Evolutionary conservation across 2,113 vertebrate genomes (phyloP), one percentile per base, ranked within the genome.

Genomic region (Zosterops lateralis): DNA sequence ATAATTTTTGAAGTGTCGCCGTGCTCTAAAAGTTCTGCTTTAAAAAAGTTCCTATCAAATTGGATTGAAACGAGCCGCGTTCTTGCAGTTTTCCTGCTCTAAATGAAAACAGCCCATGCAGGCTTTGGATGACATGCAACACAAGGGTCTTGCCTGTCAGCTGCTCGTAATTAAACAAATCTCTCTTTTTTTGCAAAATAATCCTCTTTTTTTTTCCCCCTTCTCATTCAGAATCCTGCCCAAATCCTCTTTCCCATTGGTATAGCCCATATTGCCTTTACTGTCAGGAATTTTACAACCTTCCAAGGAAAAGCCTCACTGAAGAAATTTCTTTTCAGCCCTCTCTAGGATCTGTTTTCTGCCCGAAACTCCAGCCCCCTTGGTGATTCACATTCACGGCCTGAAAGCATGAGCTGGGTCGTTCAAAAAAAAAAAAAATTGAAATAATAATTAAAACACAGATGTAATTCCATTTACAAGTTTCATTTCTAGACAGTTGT

Each of bases 151-250:
- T 56, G 51, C 61, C 42, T 50, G 65, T 90, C 80, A 91, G 78
- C 51, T 77, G 48, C 57, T 89, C 61, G 7, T 62, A 91, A 76
- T 84, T 71, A 89, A 81, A 56, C 12, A 89, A 73, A 80, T 77
- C 3, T 65, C 22, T 24, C 70, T 64, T 83, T 22, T 80, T 60
- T 84, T 77, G 17, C 45, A 89, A 73, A 91, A 75, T 45, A 84
- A 68, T 78, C 54, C 34, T 5, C 3, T 32, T 32, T 79, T 71
- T 67, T 64, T 53, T 12, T 36, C 4, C 1, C 13, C 70, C 18
- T 14, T 56, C 47, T 3, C n/a, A 53, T 83, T 10, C 34, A 61
- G 20, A 70, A 42, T 58, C 10, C 40, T 50, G 32, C 22, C 25
- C 62, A 85, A 65, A 91, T 38, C 14, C n/a, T 70, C 45, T 48